A percentile compares a stretch with the other conserved stretches of the same genome.
phyloP scores from a whole-genome alignment of 2,797 vertebrate genomes.

The Capromys pilorides region DNA sequence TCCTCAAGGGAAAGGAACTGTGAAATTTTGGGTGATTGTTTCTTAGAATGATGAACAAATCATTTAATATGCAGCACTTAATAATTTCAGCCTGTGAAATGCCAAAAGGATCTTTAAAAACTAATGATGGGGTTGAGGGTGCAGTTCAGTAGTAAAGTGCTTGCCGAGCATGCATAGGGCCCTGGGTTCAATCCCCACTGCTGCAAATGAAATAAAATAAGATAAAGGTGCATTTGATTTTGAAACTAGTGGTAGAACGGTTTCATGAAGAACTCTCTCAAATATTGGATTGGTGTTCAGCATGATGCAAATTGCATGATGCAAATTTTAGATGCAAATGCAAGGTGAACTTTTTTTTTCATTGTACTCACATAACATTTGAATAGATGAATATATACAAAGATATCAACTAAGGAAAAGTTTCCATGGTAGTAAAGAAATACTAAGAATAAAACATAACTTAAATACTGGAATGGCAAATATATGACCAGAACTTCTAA shows the following conservation, averaged over 20 bases:
- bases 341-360: background rate
- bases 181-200: background rate
- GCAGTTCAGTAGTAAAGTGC: background rate
- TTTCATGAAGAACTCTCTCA: background rate
- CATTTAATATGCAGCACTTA: background rate
- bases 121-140: background rate
- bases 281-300: background rate
- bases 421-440: too few relatives aligned
- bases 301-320: background rate
- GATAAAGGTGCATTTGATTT: background rate
- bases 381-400: too few relatives aligned
- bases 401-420: too few relatives aligned
- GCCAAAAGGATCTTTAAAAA: slow-evolving; percentile 35
- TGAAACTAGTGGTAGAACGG: background rate
- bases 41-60: slow-evolving; percentile 36
- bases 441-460: too few relatives aligned
- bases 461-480: too few relatives aligned
- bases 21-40: background rate
- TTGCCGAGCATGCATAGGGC: background rate
- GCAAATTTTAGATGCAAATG: background rate
- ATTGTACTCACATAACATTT: too few relatives aligned
- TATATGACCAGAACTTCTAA: too few relatives aligned
- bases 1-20: background rate
- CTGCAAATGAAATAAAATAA: background rate
- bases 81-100: background rate